Evolutionary conservation across 2,113 vertebrate genomes (phyloP).

Genomic region (Abramis brama): DNA sequence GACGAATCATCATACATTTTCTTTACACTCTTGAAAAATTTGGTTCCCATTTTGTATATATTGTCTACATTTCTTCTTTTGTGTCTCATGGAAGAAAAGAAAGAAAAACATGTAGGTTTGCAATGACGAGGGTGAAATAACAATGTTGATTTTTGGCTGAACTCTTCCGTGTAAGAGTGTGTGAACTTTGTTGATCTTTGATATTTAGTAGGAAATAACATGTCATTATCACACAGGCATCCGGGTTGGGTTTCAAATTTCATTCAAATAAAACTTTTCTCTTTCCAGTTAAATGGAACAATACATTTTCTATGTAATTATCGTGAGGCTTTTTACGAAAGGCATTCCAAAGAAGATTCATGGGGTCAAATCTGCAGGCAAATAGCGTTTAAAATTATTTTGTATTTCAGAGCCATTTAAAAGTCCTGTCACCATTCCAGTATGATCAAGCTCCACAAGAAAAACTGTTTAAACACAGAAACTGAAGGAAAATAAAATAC

Average conservation of each 20-base stretch:
- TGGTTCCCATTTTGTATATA: no score
- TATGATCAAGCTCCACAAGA: no score
- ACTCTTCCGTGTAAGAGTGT: not conserved
- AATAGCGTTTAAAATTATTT: not conserved
- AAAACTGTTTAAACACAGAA: no score
- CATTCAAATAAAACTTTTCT: not conserved
- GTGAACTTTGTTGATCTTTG: not conserved
- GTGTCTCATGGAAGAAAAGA: not conserved
- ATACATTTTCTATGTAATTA: not conserved
- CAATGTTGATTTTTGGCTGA: not conserved
- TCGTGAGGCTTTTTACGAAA: not conserved
- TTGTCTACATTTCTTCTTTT: not conserved
- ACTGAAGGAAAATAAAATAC: no score
- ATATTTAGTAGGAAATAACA: conserved; percentile 2
- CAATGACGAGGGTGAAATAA: not conserved
- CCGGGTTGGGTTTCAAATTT: not conserved
- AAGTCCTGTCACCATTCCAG: no score
- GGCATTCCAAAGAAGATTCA: not conserved
- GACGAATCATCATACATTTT: not conserved
- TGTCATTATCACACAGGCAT: no score
- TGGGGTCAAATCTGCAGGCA: not conserved
- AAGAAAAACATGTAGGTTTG: not conserved
- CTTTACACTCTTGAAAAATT: no score
- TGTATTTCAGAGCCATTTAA: not conserved
- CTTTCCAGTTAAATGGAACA: not conserved